Percentiles rank a stretch among this genome's conserved stretches.
phyloP scores from a whole-genome alignment of 2,797 vertebrate species.

The Anolis apletophallus region DNA sequence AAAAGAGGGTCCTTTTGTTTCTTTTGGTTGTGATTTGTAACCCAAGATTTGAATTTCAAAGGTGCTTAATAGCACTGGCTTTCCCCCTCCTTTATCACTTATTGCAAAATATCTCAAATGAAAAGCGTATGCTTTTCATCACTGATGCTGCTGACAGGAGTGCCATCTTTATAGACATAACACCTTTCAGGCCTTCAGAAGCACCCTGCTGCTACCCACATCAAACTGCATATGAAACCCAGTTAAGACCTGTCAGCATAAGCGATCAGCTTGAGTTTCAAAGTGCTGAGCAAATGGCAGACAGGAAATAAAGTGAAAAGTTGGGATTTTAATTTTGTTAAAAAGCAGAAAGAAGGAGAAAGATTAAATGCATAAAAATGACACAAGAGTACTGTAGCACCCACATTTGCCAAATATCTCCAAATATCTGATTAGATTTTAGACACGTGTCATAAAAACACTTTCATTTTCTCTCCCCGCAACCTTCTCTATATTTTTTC shows the following conservation, averaged over 20 bases:
- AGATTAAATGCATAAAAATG: background rate
- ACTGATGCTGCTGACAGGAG: background rate
- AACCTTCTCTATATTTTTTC: background rate
- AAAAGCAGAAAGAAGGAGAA: background rate
- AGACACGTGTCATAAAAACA: background rate
- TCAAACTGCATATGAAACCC: rapidly evolving
- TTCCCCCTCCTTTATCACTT: background rate
- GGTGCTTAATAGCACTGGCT: slow-evolving; percentile 18
- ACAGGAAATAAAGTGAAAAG: background rate
- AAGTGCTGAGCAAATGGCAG: background rate
- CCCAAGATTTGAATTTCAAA: slow-evolving; percentile 46
- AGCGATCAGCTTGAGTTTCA: background rate
- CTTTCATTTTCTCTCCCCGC: background rate
- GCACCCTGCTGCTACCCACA: slow-evolving; percentile 20
- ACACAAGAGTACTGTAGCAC: background rate
- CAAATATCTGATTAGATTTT: background rate
- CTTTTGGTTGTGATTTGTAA: slow-evolving; percentile 26
- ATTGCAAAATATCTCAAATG: slow-evolving; percentile 23
- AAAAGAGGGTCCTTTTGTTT: slow-evolving; percentile 18
- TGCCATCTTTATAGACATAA: slow-evolving; percentile 23
- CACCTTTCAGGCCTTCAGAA: slow-evolving; percentile 42
- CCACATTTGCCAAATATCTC: background rate
- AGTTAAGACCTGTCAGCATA: slow-evolving; percentile 12
- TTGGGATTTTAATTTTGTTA: background rate
- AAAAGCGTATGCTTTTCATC: slow-evolving; percentile 39